Evolutionary conservation across 2,888 invertebrate species (phyloP).

Genomic region (Cylindroiulus punctatus): DNA sequence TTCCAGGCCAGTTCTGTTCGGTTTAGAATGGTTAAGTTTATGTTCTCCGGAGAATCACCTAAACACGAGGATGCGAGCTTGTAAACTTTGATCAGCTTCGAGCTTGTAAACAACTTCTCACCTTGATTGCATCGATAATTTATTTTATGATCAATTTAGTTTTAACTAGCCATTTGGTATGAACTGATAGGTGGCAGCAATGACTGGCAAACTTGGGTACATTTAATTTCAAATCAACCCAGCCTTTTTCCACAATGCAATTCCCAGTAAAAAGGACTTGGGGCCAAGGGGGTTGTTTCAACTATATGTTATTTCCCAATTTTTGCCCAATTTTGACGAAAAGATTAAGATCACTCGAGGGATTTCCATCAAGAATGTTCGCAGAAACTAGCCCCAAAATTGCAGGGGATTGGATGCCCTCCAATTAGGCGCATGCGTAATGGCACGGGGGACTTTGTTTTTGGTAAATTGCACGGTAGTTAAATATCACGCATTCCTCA

Average conservation of each 20-base stretch:
- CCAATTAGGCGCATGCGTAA: conserved; percentile 24
- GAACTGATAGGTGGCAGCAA: neutral
- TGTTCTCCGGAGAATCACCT: neutral
- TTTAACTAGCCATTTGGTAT: neutral
- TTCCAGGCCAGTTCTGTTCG: neutral
- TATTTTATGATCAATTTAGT: neutral
- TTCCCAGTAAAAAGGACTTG: no score
- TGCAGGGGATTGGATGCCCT: neutral
- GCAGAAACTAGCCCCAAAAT: neutral
- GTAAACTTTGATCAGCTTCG: neutral
- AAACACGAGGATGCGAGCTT: neutral
- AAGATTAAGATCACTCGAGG: neutral
- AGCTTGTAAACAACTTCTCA: no score
- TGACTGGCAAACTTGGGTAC: no score
- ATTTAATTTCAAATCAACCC: no score
- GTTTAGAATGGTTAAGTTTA: neutral
- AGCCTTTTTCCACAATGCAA: no score
- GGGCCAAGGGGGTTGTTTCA: no score
- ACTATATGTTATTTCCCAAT: no score
- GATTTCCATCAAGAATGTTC: no score
- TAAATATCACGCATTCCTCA: neutral
- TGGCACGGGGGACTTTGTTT: neutral
- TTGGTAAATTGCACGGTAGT: neutral
- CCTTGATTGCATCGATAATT: conserved; percentile 5
- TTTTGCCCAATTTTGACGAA: no score